Percentiles rank a stretch among this genome's conserved stretches.
Evolutionary conservation across 2,113 vertebrate species (phyloP).

Genomic region (Sterna hirundo): DNA sequence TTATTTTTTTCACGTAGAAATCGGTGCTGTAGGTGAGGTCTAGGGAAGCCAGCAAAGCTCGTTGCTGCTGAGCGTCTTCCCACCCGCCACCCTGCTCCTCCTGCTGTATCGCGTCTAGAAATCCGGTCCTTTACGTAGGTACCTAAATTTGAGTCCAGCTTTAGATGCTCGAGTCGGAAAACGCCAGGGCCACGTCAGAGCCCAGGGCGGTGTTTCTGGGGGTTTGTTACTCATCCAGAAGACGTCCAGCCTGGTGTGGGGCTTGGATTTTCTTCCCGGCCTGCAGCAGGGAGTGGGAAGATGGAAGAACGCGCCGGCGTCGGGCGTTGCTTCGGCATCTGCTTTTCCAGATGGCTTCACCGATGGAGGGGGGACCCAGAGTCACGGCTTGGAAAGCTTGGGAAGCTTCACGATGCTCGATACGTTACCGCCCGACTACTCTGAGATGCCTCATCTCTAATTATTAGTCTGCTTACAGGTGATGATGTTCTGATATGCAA

Average conservation of each 20-base stretch:
- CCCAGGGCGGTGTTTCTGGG: not conserved
- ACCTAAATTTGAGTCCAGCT: not conserved
- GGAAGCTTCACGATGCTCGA: not conserved
- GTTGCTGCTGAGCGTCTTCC: not conserved
- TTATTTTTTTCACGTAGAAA: fast-evolving
- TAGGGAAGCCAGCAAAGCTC: not conserved
- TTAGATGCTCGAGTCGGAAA: fast-evolving
- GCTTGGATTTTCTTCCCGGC: not conserved
- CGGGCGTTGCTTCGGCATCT: not conserved
- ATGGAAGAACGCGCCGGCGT: fast-evolving
- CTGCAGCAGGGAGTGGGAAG: not conserved
- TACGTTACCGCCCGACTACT: not conserved
- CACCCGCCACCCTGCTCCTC: fast-evolving
- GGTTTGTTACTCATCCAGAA: not conserved
- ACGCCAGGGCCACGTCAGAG: fast-evolving
- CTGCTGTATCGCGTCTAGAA: fast-evolving
- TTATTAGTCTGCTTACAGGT: not conserved
- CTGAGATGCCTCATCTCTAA: not conserved
- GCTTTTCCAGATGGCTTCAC: not conserved
- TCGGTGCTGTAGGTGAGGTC: not conserved
- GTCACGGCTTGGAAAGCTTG: not conserved
- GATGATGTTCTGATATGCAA: not conserved
- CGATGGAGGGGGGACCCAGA: not conserved
- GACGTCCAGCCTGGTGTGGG: not conserved
- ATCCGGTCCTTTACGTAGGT: fast-evolving